These are phyloP conservation scores for Rallus crepitans DNA, from an alignment of 2,797 vertebrate species.

Conservation along the genomic window DNA sequence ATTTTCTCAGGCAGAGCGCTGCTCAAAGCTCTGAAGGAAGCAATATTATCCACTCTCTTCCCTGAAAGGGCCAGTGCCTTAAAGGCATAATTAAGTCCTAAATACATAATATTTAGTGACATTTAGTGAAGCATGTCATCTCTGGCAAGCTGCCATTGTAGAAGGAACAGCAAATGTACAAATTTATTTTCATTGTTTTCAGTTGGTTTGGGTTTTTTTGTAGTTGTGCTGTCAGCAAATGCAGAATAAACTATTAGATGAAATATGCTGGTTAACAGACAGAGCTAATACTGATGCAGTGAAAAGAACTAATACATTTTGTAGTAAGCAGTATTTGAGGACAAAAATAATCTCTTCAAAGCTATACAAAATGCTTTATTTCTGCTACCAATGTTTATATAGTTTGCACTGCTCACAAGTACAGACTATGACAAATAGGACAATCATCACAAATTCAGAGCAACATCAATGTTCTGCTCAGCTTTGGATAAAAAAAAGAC, in stretches of 20 bases:
- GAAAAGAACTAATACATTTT: constrained; percentile 18
- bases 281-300: background rate
- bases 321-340: background rate
- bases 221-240: constrained; percentile 5
- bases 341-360: constrained; percentile 12
- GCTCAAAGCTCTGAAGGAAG: constrained; percentile 42
- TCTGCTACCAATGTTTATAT: background rate
- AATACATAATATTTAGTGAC: constrained; percentile 62
- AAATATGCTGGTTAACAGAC: constrained; percentile 10
- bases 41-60: constrained; percentile 23
- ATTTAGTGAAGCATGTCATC: constrained; percentile 51
- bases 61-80: constrained; percentile 48
- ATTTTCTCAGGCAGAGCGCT: background rate
- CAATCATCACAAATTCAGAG: background rate
- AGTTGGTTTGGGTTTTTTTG: background rate
- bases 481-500: background rate
- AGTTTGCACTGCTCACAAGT: background rate
- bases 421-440: background rate
- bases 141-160: constrained; percentile 25
- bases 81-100: constrained; percentile 65
- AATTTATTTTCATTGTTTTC: constrained; percentile 28
- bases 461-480: background rate
- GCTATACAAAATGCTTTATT: background rate
- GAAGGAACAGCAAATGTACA: background rate
- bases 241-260: background rate